A percentile compares a stretch with the other conserved stretches of the same genome.
Evolutionary conservation across 2,888 invertebrate genomes (phyloP).

Genomic region (Muscina levida): DNA sequence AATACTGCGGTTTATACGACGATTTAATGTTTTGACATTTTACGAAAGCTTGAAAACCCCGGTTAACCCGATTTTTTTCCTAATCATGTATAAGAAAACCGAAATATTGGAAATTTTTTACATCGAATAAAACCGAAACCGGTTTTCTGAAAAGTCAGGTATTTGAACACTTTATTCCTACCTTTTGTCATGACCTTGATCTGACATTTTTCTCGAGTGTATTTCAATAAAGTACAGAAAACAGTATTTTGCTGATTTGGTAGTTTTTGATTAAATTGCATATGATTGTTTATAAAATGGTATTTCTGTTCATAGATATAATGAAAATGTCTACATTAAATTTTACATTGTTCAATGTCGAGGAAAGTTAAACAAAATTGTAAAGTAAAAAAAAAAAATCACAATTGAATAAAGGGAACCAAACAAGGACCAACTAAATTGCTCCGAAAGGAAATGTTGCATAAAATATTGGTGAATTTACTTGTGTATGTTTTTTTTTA

Average conservation of each 20-base stretch:
- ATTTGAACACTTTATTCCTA: too few species aligned
- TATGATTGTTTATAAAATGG: conserved; percentile 62
- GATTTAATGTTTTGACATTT: too few species aligned
- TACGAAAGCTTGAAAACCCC: too few species aligned
- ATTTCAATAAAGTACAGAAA: too few species aligned
- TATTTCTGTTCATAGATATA: conserved; percentile 51
- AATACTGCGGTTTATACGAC: too few species aligned
- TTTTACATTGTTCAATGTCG: conserved; percentile 47
- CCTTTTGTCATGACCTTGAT: too few species aligned
- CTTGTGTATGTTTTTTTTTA: neutral
- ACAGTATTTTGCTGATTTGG: conserved; percentile 59
- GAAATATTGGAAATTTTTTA: too few species aligned
- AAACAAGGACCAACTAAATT: conserved; percentile 1
- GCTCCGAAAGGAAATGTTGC: conserved; percentile 10
- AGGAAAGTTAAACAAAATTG: conserved; percentile 1
- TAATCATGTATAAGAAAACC: too few species aligned
- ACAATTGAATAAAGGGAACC: neutral
- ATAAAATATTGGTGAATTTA: conserved; percentile 6
- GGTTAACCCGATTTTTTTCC: too few species aligned
- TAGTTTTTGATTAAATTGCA: conserved; percentile 63
- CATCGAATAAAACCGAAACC: too few species aligned
- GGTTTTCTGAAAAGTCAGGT: too few species aligned
- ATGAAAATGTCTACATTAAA: conserved; percentile 59
- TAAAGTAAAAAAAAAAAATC: conserved; percentile 26
- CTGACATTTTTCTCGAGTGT: conserved; percentile 18